Conservation (phyloP, 2,113 vertebrate genomes). For the Promerops cafer region DNA sequence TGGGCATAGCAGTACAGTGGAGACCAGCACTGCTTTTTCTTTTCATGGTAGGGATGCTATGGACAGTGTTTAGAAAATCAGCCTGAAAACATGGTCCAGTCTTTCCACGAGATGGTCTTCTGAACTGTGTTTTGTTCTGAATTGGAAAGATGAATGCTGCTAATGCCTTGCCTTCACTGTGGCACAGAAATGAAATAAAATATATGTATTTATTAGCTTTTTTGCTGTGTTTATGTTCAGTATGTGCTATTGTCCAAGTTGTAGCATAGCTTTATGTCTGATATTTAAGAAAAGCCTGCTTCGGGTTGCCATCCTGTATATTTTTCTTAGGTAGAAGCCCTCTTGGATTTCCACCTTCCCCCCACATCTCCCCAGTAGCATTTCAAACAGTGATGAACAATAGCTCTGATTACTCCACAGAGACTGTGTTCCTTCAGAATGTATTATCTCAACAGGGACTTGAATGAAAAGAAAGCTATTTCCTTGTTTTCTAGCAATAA, state of each 20-base stretch:
- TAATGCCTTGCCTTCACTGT: background rate
- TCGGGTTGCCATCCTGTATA: background rate
- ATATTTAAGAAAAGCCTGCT: background rate
- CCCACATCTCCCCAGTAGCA: background rate
- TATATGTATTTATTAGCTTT: background rate
- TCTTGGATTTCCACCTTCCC: background rate
- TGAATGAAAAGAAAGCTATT: constrained; percentile 60
- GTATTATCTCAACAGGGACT: constrained; percentile 47
- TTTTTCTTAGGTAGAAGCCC: background rate
- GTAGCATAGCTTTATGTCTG: background rate
- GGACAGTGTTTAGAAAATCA: background rate
- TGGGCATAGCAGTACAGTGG: background rate
- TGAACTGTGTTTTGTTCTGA: background rate
- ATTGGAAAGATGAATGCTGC: background rate
- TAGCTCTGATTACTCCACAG: constrained; percentile 18
- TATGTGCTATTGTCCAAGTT: background rate
- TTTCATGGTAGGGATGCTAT: background rate
- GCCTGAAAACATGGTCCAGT: background rate
- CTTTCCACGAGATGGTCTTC: background rate
- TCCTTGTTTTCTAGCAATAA: constrained; percentile 60
- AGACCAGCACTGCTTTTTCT: background rate
- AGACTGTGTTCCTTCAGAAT: constrained; percentile 57
- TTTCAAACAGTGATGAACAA: constrained; percentile 59
- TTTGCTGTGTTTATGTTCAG: background rate
- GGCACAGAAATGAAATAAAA: background rate